A percentile compares a stretch with the other conserved stretches of the same genome.
Evolutionary conservation across 1,140 invertebrate genomes (phyloP).

Genomic region (Akabosia matsudoensis): DNA sequence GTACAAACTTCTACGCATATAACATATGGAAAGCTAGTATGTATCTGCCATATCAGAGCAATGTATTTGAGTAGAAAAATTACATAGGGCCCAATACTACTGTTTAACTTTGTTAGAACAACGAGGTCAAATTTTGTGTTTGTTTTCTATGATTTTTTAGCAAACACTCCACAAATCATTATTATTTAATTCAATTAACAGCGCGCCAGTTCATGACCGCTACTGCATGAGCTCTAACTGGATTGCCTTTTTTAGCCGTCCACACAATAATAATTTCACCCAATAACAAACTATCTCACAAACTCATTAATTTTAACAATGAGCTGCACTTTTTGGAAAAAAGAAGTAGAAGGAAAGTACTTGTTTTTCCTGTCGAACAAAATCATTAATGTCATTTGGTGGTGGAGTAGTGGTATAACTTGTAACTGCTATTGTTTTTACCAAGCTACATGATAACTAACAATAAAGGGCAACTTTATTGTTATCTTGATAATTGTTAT

Average conservation of each 20-base stretch:
- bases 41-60: too few relatives aligned
- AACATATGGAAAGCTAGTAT: too few relatives aligned
- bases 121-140: neutral
- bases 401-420: too few relatives aligned
- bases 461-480: too few relatives aligned
- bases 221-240: too few relatives aligned
- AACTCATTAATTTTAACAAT: neutral
- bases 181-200: slow-evolving; percentile 12
- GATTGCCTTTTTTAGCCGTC: neutral
- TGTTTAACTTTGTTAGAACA: neutral
- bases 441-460: too few relatives aligned
- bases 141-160: neutral
- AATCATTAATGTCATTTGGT: too few relatives aligned
- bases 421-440: too few relatives aligned
- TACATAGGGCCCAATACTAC: too few relatives aligned
- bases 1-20: too few relatives aligned
- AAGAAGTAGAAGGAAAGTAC: neutral
- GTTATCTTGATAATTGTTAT: too few relatives aligned
- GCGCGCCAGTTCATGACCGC: neutral
- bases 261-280: neutral
- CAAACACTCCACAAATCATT: neutral
- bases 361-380: neutral
- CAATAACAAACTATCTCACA: neutral
- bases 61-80: too few relatives aligned
- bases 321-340: neutral